Percentiles rank a stretch among this genome's conserved stretches.
Evolutionary conservation across 2,888 invertebrate genomes (phyloP).

Genomic region (Gasteruption jaculator): DNA sequence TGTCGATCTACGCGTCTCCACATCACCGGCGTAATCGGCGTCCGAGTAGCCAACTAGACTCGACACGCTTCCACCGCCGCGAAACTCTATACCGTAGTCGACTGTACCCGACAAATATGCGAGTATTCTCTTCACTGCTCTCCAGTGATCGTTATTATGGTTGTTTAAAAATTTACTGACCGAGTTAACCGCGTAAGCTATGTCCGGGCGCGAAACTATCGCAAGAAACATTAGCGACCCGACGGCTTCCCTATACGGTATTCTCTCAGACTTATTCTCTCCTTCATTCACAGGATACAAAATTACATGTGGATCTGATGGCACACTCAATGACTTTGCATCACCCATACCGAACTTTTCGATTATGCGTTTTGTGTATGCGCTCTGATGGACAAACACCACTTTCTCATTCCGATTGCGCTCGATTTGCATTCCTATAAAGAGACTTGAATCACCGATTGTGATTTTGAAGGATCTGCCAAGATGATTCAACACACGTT

Average conservation of each 20-base stretch:
- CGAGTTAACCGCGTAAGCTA: no score
- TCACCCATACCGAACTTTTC: conserved; percentile 3
- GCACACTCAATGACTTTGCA: conserved; percentile 3
- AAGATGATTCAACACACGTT: conserved; percentile 2
- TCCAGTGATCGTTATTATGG: no score
- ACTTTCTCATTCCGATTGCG: not conserved
- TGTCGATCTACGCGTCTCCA: no score
- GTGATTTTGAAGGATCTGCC: conserved; percentile 5
- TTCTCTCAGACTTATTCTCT: not conserved
- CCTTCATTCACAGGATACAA: not conserved
- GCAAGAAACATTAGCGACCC: no score
- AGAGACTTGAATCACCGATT: conserved; percentile 1
- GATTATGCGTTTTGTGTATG: not conserved
- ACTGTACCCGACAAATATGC: no score
- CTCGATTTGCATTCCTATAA: conserved; percentile 4
- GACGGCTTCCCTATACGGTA: conserved; percentile 2
- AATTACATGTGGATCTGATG: conserved; percentile 1
- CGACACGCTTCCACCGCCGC: no score
- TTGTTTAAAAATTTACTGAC: no score
- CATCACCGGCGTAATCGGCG: no score
- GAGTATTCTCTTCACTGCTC: no score
- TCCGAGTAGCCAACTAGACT: no score
- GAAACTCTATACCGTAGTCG: no score
- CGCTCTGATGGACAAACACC: conserved; percentile 11
- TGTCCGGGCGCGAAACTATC: no score